Evolutionary conservation across 2,797 vertebrate species (phyloP).

Genomic region (Scolopax rusticola): DNA sequence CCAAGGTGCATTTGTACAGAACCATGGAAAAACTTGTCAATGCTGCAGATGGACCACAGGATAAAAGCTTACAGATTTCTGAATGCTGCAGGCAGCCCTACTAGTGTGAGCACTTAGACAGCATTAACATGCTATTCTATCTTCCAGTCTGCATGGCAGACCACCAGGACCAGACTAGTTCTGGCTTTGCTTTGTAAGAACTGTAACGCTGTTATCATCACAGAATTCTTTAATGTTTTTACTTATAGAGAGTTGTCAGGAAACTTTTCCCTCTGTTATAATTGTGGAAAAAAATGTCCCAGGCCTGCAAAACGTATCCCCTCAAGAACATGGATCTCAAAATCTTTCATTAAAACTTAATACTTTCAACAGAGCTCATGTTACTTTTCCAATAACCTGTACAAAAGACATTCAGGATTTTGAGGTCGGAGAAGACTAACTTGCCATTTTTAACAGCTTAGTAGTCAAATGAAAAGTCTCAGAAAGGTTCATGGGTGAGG

Average conservation of each 20-base stretch:
- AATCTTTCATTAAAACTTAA: neutral
- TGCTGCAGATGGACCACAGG: neutral
- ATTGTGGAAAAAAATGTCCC: neutral
- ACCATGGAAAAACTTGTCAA: neutral
- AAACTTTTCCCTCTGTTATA: neutral
- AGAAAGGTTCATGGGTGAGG: neutral
- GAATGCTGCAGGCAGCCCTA: neutral
- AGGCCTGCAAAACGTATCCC: neutral
- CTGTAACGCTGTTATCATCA: neutral
- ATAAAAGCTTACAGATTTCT: neutral
- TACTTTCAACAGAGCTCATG: neutral
- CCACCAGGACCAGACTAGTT: neutral
- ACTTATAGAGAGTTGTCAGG: neutral
- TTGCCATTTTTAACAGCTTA: neutral
- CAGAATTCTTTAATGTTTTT: neutral
- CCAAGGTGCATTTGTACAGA: neutral
- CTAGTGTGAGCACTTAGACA: neutral
- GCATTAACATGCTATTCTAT: neutral
- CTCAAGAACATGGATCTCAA: neutral
- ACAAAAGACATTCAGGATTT: neutral
- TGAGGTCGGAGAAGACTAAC: neutral
- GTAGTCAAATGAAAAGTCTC: neutral
- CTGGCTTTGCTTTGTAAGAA: neutral
- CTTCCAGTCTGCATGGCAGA: neutral
- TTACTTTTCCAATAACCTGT: neutral